Evolutionary conservation across 2,113 vertebrate genomes (phyloP), one percentile per base, ranked within the genome.

Genomic region (Campylorhamphus procurvoides): DNA sequence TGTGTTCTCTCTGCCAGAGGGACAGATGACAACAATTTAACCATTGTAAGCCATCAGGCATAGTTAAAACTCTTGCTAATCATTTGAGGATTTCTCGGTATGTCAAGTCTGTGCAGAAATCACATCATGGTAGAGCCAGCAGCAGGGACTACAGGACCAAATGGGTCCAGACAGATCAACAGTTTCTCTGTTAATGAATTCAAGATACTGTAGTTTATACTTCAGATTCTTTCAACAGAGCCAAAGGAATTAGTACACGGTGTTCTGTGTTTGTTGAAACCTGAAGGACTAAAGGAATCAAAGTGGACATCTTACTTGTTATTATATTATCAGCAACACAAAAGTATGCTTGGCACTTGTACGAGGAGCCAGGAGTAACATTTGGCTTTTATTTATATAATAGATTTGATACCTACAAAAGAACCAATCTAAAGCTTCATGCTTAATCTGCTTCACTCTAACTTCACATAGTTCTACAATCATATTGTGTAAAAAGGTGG

Each of bases 1-100:
- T 99, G 91, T 99, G 99, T 94, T 99, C 99, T 52, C 98, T 98
- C 99, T 99, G 97, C 39, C 47, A 68, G 81, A 95, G 88, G 94
- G 84, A 85, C 67, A 84, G 67, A 62, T 1, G 27, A 87, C 56
- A 85, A 77, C 50, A 84, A 18, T 84, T 96, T 53, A 72, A 81
- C n/a, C 69, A 49, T 52, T 60, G 20, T 19, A 49, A 84, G 60
- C 44, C 49, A 9, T 24, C 52, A 67, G 40, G 31, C 72, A 71
- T 56, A 49, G 12, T 75, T 49, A 60, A 91, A 92, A 39, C 25
- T 49, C 72, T 50, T 67, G 35, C 28, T 67, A 55, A 81, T 44
- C 37, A 72, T 14, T 52, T 31, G 10, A 37, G 22, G 35, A 64
- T 56, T 71, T 86, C 40, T 64, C 63, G 44, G 17, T 46, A 24